A percentile compares a stretch with the other conserved stretches of the same genome.
These are phyloP conservation scores for Epistrophella euchroma DNA, from an alignment of 2,888 invertebrate genomes.

Conservation along the genomic window DNA sequence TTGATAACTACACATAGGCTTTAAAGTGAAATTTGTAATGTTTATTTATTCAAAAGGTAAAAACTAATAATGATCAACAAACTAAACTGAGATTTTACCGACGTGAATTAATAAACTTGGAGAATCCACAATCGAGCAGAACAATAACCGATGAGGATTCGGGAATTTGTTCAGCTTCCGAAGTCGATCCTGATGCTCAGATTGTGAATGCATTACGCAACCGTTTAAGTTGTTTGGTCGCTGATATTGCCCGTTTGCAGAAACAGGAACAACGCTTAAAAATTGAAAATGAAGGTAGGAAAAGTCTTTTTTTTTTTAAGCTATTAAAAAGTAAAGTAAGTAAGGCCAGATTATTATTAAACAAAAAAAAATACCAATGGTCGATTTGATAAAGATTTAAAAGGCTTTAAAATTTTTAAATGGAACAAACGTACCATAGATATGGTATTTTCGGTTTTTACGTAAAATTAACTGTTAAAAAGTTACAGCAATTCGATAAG, in stretches of 20 bases:
- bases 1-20: too few relatives aligned
- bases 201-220: constrained; percentile 78
- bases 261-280: constrained; percentile 72
- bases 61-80: constrained; percentile 33
- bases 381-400: too few relatives aligned
- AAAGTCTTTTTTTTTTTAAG: neutral
- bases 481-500: too few relatives aligned
- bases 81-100: constrained; percentile 53
- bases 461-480: too few relatives aligned
- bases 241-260: constrained; percentile 76
- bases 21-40: neutral
- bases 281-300: constrained; percentile 76
- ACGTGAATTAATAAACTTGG: constrained; percentile 50
- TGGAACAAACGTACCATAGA: too few relatives aligned
- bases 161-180: constrained; percentile 76
- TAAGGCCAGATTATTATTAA: too few relatives aligned
- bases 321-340: too few relatives aligned
- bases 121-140: constrained; percentile 38
- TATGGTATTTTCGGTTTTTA: too few relatives aligned
- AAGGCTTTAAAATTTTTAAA: too few relatives aligned
- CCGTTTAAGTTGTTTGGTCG: constrained; percentile 76
- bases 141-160: constrained; percentile 73
- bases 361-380: too few relatives aligned
- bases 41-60: constrained; percentile 21
- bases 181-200: constrained; percentile 77